Conservation (phyloP, 2,888 invertebrate species). For the Schizaphis graminum region DNA sequence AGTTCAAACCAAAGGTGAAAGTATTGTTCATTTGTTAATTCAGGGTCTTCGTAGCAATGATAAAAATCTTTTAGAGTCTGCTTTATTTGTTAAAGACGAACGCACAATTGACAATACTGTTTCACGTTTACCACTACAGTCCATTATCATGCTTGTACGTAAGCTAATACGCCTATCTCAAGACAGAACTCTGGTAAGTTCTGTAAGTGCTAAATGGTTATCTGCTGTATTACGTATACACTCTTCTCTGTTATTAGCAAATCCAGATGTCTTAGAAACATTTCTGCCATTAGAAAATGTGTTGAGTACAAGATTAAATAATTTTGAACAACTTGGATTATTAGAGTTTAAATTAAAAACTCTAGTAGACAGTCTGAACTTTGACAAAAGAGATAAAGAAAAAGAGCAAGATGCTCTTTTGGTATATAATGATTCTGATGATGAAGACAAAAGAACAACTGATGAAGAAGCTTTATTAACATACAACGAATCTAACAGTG, state of each 20-base stretch:
- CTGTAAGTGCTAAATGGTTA: conserved; percentile 58
- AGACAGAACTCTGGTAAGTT: conserved; percentile 56
- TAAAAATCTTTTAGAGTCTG: conserved; percentile 56
- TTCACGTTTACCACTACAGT: conserved; percentile 52
- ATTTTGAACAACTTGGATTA: conserved; percentile 55
- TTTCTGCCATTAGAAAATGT: conserved; percentile 61
- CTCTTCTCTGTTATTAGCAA: conserved; percentile 50
- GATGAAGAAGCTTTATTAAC: conserved; percentile 54
- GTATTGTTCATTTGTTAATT: conserved; percentile 59
- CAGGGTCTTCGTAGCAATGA: conserved; percentile 62
- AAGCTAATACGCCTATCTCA: conserved; percentile 58
- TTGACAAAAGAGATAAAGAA: conserved; percentile 50
- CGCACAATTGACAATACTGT: conserved; percentile 62
- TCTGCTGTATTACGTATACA: conserved; percentile 56
- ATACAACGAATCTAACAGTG: conserved; percentile 34
- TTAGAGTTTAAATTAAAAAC: conserved; percentile 58
- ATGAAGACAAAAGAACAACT: conserved; percentile 60
- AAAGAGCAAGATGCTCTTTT: conserved; percentile 58
- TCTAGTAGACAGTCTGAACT: conserved; percentile 40
- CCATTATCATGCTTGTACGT: conserved; percentile 48
- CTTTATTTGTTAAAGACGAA: conserved; percentile 62
- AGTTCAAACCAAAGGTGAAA: conserved; percentile 63
- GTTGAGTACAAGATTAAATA: conserved; percentile 53
- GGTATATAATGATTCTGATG: conserved; percentile 58
- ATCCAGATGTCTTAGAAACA: conserved; percentile 59